Base-by-base conservation (phyloP, 2,797 vertebrate genomes). In the Pogonophryne albipinna region DNA sequence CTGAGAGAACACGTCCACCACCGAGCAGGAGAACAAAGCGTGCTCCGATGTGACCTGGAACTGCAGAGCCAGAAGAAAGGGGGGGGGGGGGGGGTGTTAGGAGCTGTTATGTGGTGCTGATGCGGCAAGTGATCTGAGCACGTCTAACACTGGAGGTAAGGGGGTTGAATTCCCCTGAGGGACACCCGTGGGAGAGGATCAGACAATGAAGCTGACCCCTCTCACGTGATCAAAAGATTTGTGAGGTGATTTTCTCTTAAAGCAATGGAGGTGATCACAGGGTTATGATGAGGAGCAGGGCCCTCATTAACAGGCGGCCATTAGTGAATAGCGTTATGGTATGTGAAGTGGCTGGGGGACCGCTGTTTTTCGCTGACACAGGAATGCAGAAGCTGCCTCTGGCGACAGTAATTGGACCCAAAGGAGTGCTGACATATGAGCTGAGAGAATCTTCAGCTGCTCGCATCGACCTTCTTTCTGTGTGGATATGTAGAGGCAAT, bases 31-130 rank as follows among this genome's bases (percentile, higher is more conserved):
- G 94, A 99, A 99, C 60, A 99, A 95, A 0, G 97, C 97, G 0
- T 98, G 97, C 84, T 99, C 98, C 0, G 98, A 99, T 0, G 98
- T 99, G 89, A 98, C 97, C 93, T 98, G 97, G 94, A 99, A 99
- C 98, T 99, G 91, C 42, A 87, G 82, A 66, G 51, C 0, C 5
- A 70, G 71, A 87, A 72, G 56, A 74, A 66, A 75, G 62, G 62
- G 57, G 38, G n/a, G n/a, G 10, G 3, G 16, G 41, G 65, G 44
- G 42, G 45, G 8, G 52, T 46, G 41, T 78, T 17, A 85, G 76
- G 58, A 51, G 64, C 31, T n/a, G 68, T 6, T 74, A 53, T 45
- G 17, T 5, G 45, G 31, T 65, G 69, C 69, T 64, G 67, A 73
- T n/a, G 56, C 64, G 73, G 62, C 63, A 68, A 51, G 13, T 7